phyloP scores from a whole-genome alignment of 2,113 vertebrate genomes.

The Synchiropus splendidus region DNA sequence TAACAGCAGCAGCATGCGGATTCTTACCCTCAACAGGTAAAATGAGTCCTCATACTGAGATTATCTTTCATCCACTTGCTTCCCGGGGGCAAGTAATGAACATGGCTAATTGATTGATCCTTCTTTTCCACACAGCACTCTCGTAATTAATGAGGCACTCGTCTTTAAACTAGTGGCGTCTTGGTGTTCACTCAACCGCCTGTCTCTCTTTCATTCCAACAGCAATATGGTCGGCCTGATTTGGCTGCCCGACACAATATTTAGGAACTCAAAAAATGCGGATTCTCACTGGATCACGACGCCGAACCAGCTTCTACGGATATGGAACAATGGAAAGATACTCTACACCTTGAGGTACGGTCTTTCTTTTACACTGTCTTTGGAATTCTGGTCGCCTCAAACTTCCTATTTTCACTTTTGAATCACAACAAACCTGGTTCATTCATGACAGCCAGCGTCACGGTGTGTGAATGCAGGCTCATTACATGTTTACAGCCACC shows the following conservation, averaged over 20 bases:
- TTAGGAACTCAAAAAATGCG: constrained; percentile 90
- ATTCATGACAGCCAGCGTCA: too few relatives aligned
- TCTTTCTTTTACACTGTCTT: neutral
- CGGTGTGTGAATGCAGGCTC: too few relatives aligned
- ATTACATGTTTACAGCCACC: too few relatives aligned
- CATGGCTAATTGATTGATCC: constrained; percentile 46
- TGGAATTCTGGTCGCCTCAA: neutral
- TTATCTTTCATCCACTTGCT: constrained; percentile 1
- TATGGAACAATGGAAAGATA: constrained; percentile 96
- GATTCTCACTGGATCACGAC: constrained; percentile 97
- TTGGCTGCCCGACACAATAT: constrained; percentile 95
- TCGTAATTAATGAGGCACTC: neutral
- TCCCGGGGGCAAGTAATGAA: constrained; percentile 33
- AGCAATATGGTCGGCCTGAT: constrained; percentile 98
- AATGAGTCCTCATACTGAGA: neutral
- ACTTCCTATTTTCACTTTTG: neutral
- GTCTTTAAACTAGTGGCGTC: constrained; percentile 1
- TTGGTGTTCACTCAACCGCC: neutral
- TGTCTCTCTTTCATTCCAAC: constrained; percentile 4
- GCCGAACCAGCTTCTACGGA: constrained; percentile 91
- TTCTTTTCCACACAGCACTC: constrained; percentile 16
- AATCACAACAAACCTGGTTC: too few relatives aligned
- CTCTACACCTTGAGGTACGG: constrained; percentile 87
- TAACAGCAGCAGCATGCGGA: constrained; percentile 89
- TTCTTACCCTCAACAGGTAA: constrained; percentile 83